Base-by-base conservation (phyloP, 1,140 invertebrate genomes). In the Campoletis sonorensis region DNA sequence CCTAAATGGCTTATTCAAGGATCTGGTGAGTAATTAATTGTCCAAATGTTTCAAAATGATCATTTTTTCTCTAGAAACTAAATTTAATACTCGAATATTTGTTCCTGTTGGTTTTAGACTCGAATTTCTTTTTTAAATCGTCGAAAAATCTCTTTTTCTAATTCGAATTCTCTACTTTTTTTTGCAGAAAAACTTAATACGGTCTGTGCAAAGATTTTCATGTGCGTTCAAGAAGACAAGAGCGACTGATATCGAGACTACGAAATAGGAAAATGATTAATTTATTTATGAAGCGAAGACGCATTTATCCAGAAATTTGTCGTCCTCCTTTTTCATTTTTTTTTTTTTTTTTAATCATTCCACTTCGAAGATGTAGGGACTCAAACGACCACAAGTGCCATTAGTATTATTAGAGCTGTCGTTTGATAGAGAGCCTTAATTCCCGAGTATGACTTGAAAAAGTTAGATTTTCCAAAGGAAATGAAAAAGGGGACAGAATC, bases 151-250 rank as follows among this genome's bases (percentile, higher is more conserved):
- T 61, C 8, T 61, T 33, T n/a, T n/a, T n/a, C n/a, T 58, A 79
- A 58, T 79, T 33, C 76, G 16, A 78, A 73, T 51, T 68, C 67
- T 83, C 79, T 77, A 75, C 72, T 84, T 82, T 76, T 83, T 81
- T 79, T 89, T 91, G 94, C 94, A 88, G 93, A 95, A 85, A 86
- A 92, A 45, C 94, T 96, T 79, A 96, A 96, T 84, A 87, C 94
- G 71, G 87, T 92, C 61, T 96, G 95, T 87, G 95, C 95, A 15
- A 96, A 96, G 91, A 91, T 96, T 85, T 96, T 96, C 87, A 90
- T 96, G 83, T 96, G 95, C 89, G 93, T 96, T 79, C 94, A 95
- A 79, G 95, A 96, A 89, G 92, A 95, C 85, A 85, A 90, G 86
- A 86, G 77, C 30, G 82, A 88, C 81, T 89, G 83, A 85, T 68